Conservation (phyloP, 2,888 invertebrate genomes). For the Bursaphelenchus okinawaensis region DNA sequence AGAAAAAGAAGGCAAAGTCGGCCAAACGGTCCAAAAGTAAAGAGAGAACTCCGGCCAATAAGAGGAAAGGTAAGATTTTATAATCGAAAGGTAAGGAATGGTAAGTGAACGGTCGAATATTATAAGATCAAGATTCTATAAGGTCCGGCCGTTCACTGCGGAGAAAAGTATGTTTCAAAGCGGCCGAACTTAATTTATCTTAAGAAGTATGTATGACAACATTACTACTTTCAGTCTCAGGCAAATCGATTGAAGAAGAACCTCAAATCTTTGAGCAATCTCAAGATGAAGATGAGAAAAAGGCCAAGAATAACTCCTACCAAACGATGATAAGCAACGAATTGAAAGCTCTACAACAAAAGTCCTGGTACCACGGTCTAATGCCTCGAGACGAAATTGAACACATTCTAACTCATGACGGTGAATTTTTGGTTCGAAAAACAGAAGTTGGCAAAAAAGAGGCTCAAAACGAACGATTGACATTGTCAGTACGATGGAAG, state of each 20-base stretch:
- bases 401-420: slow-evolving; percentile 21
- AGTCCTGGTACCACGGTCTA: slow-evolving; percentile 15
- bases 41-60: background rate
- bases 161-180: no score
- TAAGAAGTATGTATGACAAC: no score
- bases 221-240: no score
- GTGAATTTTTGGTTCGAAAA: slow-evolving; percentile 23
- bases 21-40: background rate
- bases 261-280: background rate
- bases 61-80: background rate
- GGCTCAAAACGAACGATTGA: slow-evolving; percentile 15
- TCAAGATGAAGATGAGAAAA: no score
- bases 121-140: no score
- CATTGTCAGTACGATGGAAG: slow-evolving; percentile 20
- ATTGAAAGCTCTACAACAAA: background rate
- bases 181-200: no score
- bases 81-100: no score
- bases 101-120: no score
- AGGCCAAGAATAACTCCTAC: background rate
- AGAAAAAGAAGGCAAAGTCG: background rate
- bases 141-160: no score
- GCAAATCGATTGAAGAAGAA: no score
- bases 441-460: slow-evolving; percentile 17
- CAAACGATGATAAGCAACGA: background rate
- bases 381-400: slow-evolving; percentile 31